Evolutionary conservation across 2,888 invertebrate species (phyloP), one percentile per base, ranked within the genome.

Genomic region (Dicycla oo): DNA sequence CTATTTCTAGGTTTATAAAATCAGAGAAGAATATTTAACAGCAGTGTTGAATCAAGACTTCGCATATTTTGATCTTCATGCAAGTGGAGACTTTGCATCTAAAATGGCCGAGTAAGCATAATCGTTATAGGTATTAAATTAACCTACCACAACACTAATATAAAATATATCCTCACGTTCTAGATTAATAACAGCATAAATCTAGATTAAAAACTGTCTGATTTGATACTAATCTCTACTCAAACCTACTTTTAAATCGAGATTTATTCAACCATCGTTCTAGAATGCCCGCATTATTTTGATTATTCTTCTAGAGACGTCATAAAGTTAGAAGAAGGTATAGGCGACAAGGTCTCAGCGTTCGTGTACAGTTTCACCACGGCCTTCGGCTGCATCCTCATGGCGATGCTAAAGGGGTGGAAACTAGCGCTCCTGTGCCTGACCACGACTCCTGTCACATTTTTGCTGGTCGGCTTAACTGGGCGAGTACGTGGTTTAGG

Each of bases 321-420:
- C 6, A 95, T 96, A 20, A 98, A 97, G 91, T 94, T 98, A 81
- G 98, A 98, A 91, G 98, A 98, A 84, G 98, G 98, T 2, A 96
- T 98, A 40, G 98, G 98, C 0, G 98, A 98, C 88, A 98, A 98
- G 90, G 96, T 98, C 51, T 97, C 97, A 0, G 97, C 97, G 83
- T 97, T 98, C 80, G 89, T 97, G 7, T 97, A 97, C 88, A 97
- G 97, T 23, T 47, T 58, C 15, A 94, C 97, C 0, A 96, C 97
- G 0, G 97, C 97, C 80, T n/a, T 97, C 0, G 96, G 97, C 2
- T 97, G 97, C 26, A 89, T 98, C 49, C 91, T 96, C 8, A 95
- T 98, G 88, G 97, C 98, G 0, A 96, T 98, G 81, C 87, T 96
- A 0, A 97, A 97, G 87, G 98, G 98, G 7, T 98, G 98, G 98